Conservation (phyloP, 64 coral and sea anemone species). For the Montipora efflorescens region DNA sequence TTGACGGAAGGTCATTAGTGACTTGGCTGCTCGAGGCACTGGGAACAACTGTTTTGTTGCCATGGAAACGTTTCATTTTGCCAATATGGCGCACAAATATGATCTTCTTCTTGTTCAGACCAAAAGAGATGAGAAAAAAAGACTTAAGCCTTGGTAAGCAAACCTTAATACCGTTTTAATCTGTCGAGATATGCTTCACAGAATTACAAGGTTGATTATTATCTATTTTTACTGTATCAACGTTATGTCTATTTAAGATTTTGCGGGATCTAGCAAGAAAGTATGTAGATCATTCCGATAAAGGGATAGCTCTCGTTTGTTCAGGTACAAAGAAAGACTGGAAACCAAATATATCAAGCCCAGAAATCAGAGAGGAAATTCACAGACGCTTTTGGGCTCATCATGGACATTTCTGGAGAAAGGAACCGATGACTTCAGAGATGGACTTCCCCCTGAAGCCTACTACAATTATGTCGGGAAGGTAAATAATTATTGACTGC, state of each 20-base stretch:
- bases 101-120: constrained; percentile 97
- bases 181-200: too few species aligned
- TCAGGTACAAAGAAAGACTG: constrained; percentile 93
- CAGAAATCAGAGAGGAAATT: constrained; percentile 78
- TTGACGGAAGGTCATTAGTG: not conserved
- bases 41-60: not conserved
- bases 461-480: constrained; percentile 84
- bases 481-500: constrained; percentile 23
- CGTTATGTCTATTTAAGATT: too few species aligned
- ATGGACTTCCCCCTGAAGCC: constrained; percentile 89
- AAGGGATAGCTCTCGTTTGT: not conserved
- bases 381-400: constrained; percentile 83
- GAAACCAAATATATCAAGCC: constrained; percentile 96
- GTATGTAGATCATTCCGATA: not conserved
- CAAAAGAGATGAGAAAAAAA: constrained; percentile 82
- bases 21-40: not conserved
- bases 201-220: not conserved
- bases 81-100: constrained; percentile 98
- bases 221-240: not conserved
- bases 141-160: constrained; percentile 84
- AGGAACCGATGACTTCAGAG: constrained; percentile 93
- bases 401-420: constrained; percentile 95
- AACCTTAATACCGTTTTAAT: not conserved
- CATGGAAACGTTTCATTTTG: constrained; percentile 1
- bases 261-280: too few species aligned